Conservation (phyloP, 2,797 vertebrate species). For the Anableps anableps region DNA sequence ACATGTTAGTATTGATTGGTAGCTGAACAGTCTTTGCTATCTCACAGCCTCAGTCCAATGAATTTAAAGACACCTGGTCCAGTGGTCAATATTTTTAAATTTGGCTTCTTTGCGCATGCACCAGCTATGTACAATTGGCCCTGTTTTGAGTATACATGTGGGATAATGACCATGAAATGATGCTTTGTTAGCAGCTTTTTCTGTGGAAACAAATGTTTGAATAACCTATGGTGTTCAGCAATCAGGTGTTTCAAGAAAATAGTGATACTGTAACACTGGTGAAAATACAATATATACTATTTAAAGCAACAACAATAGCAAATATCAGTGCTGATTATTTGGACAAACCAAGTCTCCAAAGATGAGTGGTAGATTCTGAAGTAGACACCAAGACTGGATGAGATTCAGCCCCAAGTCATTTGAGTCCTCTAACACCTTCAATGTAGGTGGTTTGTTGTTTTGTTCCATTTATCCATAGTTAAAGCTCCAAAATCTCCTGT, state of each 20-base stretch:
- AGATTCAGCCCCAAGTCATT: background rate
- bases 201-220: too few species aligned
- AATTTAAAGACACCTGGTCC: constrained; percentile 20
- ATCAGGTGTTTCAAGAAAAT: too few species aligned
- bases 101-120: background rate
- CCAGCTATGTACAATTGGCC: background rate
- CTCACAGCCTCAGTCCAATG: constrained; percentile 20
- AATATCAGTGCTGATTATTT: constrained; percentile 20
- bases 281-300: constrained; percentile 12
- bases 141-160: constrained; percentile 1
- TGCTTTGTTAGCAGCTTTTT: too few species aligned
- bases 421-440: constrained; percentile 3
- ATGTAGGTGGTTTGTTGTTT: constrained; percentile 2
- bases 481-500: constrained; percentile 32
- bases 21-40: constrained; percentile 24
- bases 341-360: constrained; percentile 28
- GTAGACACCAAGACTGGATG: constrained; percentile 20
- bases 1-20: constrained; percentile 19
- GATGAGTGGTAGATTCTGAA: background rate
- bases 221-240: too few species aligned
- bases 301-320: constrained; percentile 16
- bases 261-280: too few species aligned
- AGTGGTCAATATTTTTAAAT: constrained; percentile 7
- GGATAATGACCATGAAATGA: too few species aligned
- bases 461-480: constrained; percentile 24